A percentile compares a stretch with the other conserved stretches of the same genome.
These are phyloP conservation scores for Temnothorax longispinosus DNA, from an alignment of 1,140 invertebrate species.

Conservation along the genomic window DNA sequence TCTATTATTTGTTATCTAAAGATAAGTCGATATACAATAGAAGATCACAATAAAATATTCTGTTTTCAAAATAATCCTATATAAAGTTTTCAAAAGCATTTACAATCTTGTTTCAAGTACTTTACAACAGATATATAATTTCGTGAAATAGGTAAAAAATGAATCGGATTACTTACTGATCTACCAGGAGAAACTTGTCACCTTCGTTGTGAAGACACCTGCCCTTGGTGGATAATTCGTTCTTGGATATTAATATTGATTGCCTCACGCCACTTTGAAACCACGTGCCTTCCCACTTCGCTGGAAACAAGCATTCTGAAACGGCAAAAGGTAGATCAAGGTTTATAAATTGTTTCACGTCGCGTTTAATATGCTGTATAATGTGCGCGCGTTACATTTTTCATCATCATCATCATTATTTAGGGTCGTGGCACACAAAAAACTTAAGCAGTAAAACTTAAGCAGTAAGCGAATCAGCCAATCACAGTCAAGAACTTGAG, in stretches of 20 bases:
- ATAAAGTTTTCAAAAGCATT: too few relatives aligned
- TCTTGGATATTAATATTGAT: constrained; percentile 91
- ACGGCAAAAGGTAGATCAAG: constrained; percentile 60
- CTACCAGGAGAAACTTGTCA: constrained; percentile 93
- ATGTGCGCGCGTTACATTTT: too few relatives aligned
- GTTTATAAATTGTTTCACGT: not conserved
- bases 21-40: not conserved
- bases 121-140: not conserved
- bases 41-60: not conserved
- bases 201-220: constrained; percentile 92
- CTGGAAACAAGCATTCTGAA: constrained; percentile 92
- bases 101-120: not conserved
- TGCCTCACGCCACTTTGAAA: constrained; percentile 94
- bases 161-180: constrained; percentile 89
- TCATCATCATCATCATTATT: too few relatives aligned
- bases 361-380: not conserved
- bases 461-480: too few relatives aligned
- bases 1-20: not conserved
- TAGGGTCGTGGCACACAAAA: too few relatives aligned
- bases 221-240: constrained; percentile 92
- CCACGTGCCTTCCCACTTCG: constrained; percentile 93
- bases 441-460: too few relatives aligned
- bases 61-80: not conserved
- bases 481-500: too few relatives aligned
- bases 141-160: not conserved